A percentile compares a stretch with the other conserved stretches of the same genome.
Conservation (phyloP, 1,140 invertebrate species). For the Orius laevigatus region DNA sequence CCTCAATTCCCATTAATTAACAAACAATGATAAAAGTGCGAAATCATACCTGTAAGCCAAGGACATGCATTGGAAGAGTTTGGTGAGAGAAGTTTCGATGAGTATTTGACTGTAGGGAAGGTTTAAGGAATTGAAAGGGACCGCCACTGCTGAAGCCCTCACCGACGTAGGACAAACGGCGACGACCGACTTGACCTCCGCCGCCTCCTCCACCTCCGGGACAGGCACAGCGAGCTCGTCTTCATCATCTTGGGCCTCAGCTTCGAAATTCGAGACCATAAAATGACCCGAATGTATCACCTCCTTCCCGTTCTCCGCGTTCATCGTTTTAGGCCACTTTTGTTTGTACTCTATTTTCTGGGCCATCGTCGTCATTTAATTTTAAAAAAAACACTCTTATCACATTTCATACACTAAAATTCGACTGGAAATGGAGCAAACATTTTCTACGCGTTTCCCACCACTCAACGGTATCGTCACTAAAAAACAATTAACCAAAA, state of each 20-base stretch:
- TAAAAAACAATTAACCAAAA: too few species aligned
- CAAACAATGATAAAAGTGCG: not conserved
- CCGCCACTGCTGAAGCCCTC: not conserved
- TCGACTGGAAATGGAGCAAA: too few species aligned
- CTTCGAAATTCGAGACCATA: slow-evolving; percentile 94
- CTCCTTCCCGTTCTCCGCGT: slow-evolving; percentile 32
- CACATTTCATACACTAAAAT: too few species aligned
- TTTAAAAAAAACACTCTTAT: not conserved
- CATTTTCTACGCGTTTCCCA: too few species aligned
- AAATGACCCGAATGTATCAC: slow-evolving; percentile 94
- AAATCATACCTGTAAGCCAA: slow-evolving; percentile 80
- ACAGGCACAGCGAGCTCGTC: slow-evolving; percentile 61
- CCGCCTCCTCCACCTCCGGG: slow-evolving; percentile 52
- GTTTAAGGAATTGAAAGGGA: not conserved
- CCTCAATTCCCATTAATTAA: not conserved
- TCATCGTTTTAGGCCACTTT: slow-evolving; percentile 12
- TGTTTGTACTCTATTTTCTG: slow-evolving; percentile 16
- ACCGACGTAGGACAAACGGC: slow-evolving; percentile 19
- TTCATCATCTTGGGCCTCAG: slow-evolving; percentile 76
- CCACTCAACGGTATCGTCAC: too few species aligned
- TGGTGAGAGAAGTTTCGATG: slow-evolving; percentile 86
- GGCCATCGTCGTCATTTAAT: slow-evolving; percentile 20
- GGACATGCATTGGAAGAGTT: slow-evolving; percentile 92
- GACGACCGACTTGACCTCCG: slow-evolving; percentile 21
- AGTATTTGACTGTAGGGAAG: slow-evolving; percentile 37